These are phyloP conservation scores for Lasioglossum zephyrum DNA, from an alignment of 2,888 invertebrate species.

Conservation along the genomic window DNA sequence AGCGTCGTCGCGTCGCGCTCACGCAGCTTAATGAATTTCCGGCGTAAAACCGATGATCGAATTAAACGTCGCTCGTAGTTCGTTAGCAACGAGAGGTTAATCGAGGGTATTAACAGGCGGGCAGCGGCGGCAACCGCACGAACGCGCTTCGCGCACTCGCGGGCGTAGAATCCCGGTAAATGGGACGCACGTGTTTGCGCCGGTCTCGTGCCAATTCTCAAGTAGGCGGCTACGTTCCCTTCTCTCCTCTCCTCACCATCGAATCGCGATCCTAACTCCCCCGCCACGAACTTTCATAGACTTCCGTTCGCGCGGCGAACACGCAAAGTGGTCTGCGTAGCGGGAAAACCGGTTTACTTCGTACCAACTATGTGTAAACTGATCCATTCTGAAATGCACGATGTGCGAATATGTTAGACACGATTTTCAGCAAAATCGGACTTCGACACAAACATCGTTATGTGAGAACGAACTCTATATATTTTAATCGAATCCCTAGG, in stretches of 20 bases:
- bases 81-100: conserved; percentile 58
- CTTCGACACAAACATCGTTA: background rate
- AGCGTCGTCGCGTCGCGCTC: conserved; percentile 1
- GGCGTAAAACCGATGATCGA: conserved; percentile 52
- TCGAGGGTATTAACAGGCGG: conserved; percentile 46
- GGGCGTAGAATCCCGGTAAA: conserved; percentile 50
- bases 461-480: background rate
- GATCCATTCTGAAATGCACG: conserved; percentile 46
- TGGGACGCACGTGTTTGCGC: conserved; percentile 62
- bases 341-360: conserved; percentile 50
- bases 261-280: background rate
- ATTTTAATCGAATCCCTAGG: too few species aligned
- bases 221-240: conserved; percentile 15
- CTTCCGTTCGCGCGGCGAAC: conserved; percentile 2
- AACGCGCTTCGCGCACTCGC: conserved; percentile 41
- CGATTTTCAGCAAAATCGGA: background rate
- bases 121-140: conserved; percentile 28
- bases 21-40: conserved; percentile 43
- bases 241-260: background rate
- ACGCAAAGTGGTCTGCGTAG: conserved; percentile 4
- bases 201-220: conserved; percentile 56
- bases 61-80: conserved; percentile 51
- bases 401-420: conserved; percentile 22
- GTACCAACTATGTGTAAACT: conserved; percentile 38
- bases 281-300: conserved; percentile 2